Percentiles rank a stretch among this genome's conserved stretches.
Evolutionary conservation across 2,888 invertebrate species (phyloP).

Genomic region (Nasonovia ribisnigri): DNA sequence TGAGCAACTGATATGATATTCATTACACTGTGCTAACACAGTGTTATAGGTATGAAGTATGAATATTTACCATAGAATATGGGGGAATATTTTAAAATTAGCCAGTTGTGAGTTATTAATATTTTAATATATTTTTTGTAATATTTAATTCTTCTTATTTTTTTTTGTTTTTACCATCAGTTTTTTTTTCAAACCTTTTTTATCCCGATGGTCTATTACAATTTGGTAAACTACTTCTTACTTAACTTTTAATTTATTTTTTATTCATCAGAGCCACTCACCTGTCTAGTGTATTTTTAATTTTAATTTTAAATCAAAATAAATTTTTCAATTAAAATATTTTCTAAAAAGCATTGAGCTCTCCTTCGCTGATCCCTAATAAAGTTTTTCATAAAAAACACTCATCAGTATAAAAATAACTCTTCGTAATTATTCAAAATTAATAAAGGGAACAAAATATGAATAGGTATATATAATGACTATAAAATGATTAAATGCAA

Average conservation of each 20-base stretch:
- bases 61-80: neutral
- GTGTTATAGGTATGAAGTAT: neutral
- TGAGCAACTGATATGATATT: neutral
- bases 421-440: neutral
- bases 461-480: neutral
- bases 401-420: neutral
- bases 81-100: neutral
- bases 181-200: neutral
- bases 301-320: neutral
- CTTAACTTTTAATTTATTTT: neutral
- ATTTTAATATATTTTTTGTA: neutral
- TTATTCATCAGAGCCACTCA: neutral
- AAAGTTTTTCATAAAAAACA: neutral
- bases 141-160: neutral
- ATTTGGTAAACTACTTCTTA: neutral
- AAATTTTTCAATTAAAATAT: neutral
- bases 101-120: neutral
- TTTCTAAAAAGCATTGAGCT: neutral
- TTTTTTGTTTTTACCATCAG: neutral
- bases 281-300: neutral
- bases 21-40: neutral
- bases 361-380: neutral
- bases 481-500: neutral
- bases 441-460: neutral
- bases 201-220: neutral